These are phyloP conservation scores for Drosophila setifemur DNA, from an alignment of 1,140 invertebrate genomes.

Conservation along the genomic window DNA sequence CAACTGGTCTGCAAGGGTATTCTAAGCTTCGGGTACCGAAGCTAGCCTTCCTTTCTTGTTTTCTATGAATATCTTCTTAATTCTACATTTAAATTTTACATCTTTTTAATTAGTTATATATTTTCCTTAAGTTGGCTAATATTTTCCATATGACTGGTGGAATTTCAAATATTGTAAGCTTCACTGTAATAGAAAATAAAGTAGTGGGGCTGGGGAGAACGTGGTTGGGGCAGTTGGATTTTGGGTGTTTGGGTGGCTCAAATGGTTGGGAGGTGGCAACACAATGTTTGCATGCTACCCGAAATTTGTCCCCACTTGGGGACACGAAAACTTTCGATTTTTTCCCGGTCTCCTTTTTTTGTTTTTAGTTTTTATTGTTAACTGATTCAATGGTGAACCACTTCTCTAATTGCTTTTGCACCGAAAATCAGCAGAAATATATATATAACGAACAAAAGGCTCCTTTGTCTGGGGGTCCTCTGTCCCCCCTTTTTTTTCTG, in stretches of 20 bases:
- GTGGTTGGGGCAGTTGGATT: too few species aligned
- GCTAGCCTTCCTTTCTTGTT: too few species aligned
- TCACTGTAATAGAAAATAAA: neutral
- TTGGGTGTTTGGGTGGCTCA: neutral
- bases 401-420: constrained; percentile 70
- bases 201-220: neutral
- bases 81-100: too few species aligned
- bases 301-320: constrained; percentile 60
- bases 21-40: too few species aligned
- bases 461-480: neutral
- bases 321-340: constrained; percentile 61
- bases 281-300: constrained; percentile 51
- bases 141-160: too few species aligned
- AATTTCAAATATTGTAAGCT: too few species aligned
- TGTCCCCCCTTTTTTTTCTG: constrained; percentile 24
- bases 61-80: too few species aligned
- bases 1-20: too few species aligned
- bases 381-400: constrained; percentile 18
- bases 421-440: constrained; percentile 9
- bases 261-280: constrained; percentile 23
- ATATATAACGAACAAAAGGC: neutral
- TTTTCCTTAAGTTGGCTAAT: too few species aligned
- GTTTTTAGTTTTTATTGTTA: too few species aligned
- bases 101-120: too few species aligned
- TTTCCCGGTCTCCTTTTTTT: neutral